Base-by-base conservation (phyloP, 92 coral and sea anemone genomes). In the Metridium senile region DNA sequence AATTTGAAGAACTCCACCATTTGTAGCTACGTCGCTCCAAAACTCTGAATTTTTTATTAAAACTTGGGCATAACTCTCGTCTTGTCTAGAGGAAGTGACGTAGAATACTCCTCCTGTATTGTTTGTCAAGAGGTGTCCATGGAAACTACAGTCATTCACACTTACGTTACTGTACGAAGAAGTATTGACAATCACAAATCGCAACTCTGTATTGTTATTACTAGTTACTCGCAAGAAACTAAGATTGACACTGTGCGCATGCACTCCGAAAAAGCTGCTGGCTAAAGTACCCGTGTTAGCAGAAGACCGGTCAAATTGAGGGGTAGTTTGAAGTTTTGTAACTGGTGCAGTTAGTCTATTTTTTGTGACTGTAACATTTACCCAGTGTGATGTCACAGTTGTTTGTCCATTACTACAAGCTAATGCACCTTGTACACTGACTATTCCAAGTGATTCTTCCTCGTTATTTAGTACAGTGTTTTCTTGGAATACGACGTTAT, bases 1-100 rank as follows among this genome's bases (percentile, higher is more conserved):
- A 25, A 77, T 33, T 2, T 77, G 71, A 3, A 77, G 49, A 18
- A 56, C 75, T n/a, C 66, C 82, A 2, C 82, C 82, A 25, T 19
- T 66, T 7, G 54, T 19, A 1, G 66, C 82, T 25, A 0, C 9
- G 32, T 68, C 66, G 19, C 53, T 67, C 20, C 20, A 17, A n/a
- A 77, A 77, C 16, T 66, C 27, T 25, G 66, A 51, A 26, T 67
- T 47, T 17, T 23, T 23, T 21, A 77, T 31, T 10, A 17, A 20
- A 1, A 77, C 30, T 23, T 29, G 19, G 19, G 54, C 39, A 6
- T 20, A 18, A 0, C 16, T 26, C 13, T 65, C 75, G 9, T 18
- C 82, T 4, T 63, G 2, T 29, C 28, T 31, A 4, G 11, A 29
- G 3, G 66, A 22, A 9, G 74, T 33, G 1, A 65, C 33, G 66